Evolutionary conservation across 1,140 invertebrate species (phyloP).

Genomic region (Oscheius sp.): DNA sequence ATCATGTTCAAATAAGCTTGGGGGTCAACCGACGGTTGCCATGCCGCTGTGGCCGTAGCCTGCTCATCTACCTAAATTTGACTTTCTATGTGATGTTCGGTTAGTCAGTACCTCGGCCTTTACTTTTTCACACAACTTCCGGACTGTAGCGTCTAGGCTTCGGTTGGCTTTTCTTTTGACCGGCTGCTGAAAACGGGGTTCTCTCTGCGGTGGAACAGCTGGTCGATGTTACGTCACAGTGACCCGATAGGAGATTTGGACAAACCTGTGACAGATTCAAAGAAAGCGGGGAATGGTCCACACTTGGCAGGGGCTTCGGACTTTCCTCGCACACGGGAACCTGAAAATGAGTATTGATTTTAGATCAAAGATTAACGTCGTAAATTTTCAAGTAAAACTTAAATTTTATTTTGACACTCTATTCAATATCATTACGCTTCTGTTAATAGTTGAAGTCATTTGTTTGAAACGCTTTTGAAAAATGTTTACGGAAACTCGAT

Average conservation of each 20-base stretch:
- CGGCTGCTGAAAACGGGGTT: neutral
- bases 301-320: neutral
- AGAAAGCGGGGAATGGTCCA: neutral
- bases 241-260: conserved; percentile 1
- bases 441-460: too few species aligned
- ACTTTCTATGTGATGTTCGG: neutral
- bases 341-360: neutral
- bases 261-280: conserved; percentile 6
- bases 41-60: neutral
- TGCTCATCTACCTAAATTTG: neutral
- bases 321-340: neutral
- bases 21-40: neutral
- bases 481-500: too few species aligned
- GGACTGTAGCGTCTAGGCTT: neutral
- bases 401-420: too few species aligned
- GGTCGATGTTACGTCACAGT: neutral
- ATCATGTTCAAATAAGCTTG: conserved; percentile 7
- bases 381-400: too few species aligned
- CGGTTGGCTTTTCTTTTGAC: neutral
- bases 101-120: neutral
- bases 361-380: too few species aligned
- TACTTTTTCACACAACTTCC: neutral
- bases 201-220: neutral
- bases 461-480: too few species aligned
- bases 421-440: too few species aligned